Base-by-base conservation (phyloP, 2,888 invertebrate species). In the Biston betularia region DNA sequence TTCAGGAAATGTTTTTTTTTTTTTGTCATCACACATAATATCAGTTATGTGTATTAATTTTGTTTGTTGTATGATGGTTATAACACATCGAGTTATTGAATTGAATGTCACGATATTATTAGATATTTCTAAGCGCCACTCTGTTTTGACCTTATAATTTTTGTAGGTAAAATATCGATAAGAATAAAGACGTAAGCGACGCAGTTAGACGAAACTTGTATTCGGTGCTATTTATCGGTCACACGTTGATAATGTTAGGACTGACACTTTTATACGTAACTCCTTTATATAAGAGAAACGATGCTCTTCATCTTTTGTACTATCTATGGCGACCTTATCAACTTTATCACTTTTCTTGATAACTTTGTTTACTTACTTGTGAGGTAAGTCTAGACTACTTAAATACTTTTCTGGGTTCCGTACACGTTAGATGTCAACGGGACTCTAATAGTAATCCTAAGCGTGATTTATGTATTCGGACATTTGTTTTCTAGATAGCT, bases 251-350 rank as follows among this genome's bases (percentile, higher is more conserved):
- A 15, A 6, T 53, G 57, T 57, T 57, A 57, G 60, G n/a, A 50
- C 65, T 65, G 65, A 35, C 65, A 65, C 49, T 55, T 54, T n/a
- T 38, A 44, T 48, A 33, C 35, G 24, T 33, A 49, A 55, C 33
- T 6, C 24, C 8, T 1, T 49, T 54, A 42, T 14, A 15, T 54
- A 34, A 14, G 54, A 60, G 44, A 14, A 59, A 55, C 58, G 45
- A 14, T 8, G 44, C 38, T 59, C 38, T 48, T 12, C 50, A 35
- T 33, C 55, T 56, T 60, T 50, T n/a, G 12, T n/a, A 24, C 15
- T 59, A 49, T 54, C 54, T 54, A 24, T 57, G 49, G 56, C 42
- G 24, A 35, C 54, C 59, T 65, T 65, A 65, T 65, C 64, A 44
- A 15, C 12, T 44, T 15, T 63, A 63, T 57, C 63, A 8, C 44